These are phyloP conservation scores for Electrona antarctica DNA, from an alignment of 2,113 vertebrate genomes.

Conservation along the genomic window DNA sequence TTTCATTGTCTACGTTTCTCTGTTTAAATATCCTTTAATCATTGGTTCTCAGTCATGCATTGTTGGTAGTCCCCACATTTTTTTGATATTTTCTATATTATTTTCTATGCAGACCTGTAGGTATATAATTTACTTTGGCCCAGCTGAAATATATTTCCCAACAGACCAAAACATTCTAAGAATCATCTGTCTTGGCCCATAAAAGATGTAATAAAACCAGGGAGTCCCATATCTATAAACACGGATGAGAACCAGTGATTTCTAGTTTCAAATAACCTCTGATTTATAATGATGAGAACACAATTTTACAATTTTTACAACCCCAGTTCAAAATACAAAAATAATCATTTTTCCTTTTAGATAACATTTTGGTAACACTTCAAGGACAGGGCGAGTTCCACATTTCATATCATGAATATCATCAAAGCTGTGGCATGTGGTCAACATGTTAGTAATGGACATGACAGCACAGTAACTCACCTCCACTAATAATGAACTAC, in stretches of 20 bases:
- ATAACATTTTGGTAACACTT: conserved; percentile 84
- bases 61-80: conserved; percentile 55
- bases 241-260: conserved; percentile 68
- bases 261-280: conserved; percentile 67
- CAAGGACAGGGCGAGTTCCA: conserved; percentile 71
- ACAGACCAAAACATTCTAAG: conserved; percentile 18
- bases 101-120: conserved; percentile 16
- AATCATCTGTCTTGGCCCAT: conserved; percentile 33
- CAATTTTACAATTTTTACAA: conserved; percentile 79
- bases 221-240: conserved; percentile 60
- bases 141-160: conserved; percentile 9
- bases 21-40: conserved; percentile 56
- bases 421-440: conserved; percentile 62
- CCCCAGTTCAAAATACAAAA: conserved; percentile 83
- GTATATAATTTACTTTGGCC: background rate
- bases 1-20: conserved; percentile 59
- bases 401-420: conserved; percentile 48
- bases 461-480: conserved; percentile 69
- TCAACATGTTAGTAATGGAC: conserved; percentile 72
- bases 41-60: conserved; percentile 63
- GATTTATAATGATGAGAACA: conserved; percentile 68
- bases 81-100: conserved; percentile 24
- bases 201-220: conserved; percentile 40
- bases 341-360: conserved; percentile 78
- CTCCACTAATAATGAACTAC: conserved; percentile 62